A percentile compares a stretch with the other conserved stretches of the same genome.
phyloP scores from a whole-genome alignment of 92 coral and sea anemone species.

The Paramuricea clavata region DNA sequence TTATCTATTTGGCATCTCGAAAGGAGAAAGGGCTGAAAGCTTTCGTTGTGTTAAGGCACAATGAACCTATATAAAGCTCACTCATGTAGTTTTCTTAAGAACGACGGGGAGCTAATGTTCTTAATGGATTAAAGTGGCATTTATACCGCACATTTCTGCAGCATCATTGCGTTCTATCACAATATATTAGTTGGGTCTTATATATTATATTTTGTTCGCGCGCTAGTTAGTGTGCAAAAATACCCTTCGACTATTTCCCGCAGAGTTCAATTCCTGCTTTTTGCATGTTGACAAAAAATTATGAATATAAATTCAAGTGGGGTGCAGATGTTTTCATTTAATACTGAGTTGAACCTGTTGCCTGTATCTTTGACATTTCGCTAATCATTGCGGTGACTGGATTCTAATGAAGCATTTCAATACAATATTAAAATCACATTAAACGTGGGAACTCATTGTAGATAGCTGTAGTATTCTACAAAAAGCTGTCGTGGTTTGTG shows the following conservation, averaged over 20 bases:
- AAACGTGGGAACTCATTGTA: neutral
- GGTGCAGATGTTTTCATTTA: neutral
- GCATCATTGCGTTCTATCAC: neutral
- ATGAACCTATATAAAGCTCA: neutral
- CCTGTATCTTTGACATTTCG: neutral
- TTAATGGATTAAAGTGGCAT: neutral
- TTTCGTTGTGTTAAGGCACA: neutral
- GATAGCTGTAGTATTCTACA: neutral
- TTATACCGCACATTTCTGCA: neutral
- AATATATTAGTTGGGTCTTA: no score
- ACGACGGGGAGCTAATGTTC: neutral
- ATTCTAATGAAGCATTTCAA: neutral
- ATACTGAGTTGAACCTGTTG: neutral
- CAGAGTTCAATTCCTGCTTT: no score
- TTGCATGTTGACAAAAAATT: no score
- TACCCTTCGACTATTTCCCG: no score
- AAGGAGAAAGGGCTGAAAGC: neutral
- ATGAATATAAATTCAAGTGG: neutral
- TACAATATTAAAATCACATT: conserved; percentile 4
- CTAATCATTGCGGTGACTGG: neutral
- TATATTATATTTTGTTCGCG: no score
- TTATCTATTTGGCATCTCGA: neutral
- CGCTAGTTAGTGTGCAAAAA: no score
- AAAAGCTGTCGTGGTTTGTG: neutral
- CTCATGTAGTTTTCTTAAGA: neutral